A percentile compares a stretch with the other conserved stretches of the same genome.
Conservation (phyloP, 2,113 vertebrate genomes). For the Anhinga rufa region DNA sequence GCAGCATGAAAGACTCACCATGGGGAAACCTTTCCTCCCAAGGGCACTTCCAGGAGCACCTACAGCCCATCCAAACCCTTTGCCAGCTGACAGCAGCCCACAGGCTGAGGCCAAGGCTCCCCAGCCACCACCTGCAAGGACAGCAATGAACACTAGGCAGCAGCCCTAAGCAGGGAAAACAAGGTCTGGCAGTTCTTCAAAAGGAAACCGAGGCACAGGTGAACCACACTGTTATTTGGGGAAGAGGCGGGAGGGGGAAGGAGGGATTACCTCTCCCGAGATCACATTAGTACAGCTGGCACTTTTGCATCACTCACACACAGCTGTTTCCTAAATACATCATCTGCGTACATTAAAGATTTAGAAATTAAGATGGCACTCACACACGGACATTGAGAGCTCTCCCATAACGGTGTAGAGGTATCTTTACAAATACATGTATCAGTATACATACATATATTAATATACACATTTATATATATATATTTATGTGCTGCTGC, state of each 20-base stretch:
- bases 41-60: not conserved
- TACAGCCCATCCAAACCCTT: accelerated
- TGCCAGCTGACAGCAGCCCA: accelerated
- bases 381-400: not conserved
- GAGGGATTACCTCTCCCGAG: not conserved
- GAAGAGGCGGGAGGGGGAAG: not conserved
- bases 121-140: accelerated
- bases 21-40: accelerated
- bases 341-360: not conserved
- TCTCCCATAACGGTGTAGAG: not conserved
- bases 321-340: not conserved
- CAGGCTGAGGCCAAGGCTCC: accelerated
- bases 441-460: accelerated
- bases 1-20: not conserved
- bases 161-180: accelerated
- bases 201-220: not conserved
- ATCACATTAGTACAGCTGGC: not conserved
- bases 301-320: not conserved
- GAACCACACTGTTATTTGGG: not conserved
- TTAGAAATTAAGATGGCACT: not conserved
- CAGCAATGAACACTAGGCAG: accelerated
- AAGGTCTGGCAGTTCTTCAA: not conserved
- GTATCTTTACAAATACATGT: not conserved
- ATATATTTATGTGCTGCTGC: not conserved
- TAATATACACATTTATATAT: not conserved